phyloP scores from a whole-genome alignment of 2,888 invertebrate species.

The Mactromeris polynyma region DNA sequence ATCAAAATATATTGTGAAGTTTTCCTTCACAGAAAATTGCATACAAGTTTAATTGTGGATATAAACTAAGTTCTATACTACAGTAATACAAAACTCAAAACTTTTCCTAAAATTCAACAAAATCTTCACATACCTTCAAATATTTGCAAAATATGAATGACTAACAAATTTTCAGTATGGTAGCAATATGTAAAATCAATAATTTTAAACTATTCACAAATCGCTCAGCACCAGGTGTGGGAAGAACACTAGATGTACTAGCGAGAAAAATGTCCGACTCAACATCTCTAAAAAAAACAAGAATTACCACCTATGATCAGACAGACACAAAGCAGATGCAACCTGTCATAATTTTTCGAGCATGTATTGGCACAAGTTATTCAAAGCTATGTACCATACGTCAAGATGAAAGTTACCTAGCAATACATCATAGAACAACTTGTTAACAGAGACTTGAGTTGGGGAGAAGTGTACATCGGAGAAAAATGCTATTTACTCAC shows the following conservation, averaged over 20 bases:
- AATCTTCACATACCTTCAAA: not conserved
- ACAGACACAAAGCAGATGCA: not conserved
- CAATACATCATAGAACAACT: slow-evolving; percentile 5
- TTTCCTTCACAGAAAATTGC: too few species aligned
- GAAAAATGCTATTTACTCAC: not conserved
- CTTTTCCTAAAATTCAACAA: too few species aligned
- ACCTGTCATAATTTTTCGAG: slow-evolving; percentile 2
- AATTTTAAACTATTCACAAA: not conserved
- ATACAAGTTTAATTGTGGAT: too few species aligned
- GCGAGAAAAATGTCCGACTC: not conserved
- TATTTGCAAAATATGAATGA: not conserved
- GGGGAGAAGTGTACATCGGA: not conserved
- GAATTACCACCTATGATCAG: not conserved
- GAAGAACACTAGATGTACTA: not conserved
- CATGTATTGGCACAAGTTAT: slow-evolving; percentile 8
- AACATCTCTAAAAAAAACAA: not conserved
- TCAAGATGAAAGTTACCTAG: not conserved
- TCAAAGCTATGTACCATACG: not conserved
- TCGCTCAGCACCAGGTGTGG: not conserved
- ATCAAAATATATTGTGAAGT: too few species aligned
- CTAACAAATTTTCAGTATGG: not conserved
- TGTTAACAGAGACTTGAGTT: not conserved
- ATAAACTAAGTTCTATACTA: too few species aligned
- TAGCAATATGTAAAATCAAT: not conserved
- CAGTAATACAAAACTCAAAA: too few species aligned